Evolutionary conservation across 2,888 invertebrate species (phyloP).

Genomic region (Rutpela maculata): DNA sequence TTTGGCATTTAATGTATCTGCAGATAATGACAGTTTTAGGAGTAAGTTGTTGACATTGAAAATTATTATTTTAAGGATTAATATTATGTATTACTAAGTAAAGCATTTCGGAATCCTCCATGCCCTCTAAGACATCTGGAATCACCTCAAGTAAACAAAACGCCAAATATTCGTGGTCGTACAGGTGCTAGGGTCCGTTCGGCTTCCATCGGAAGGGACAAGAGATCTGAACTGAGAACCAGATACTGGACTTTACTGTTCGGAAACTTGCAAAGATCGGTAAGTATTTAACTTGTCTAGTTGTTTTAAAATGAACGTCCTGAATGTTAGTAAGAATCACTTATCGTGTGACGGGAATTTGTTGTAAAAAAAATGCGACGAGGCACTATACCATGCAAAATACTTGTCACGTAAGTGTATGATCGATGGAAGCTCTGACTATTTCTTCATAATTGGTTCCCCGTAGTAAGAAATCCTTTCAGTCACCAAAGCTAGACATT

Average conservation of each 20-base stretch:
- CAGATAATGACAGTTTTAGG: slow-evolving; percentile 74
- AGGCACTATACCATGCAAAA: no score
- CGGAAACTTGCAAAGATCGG: slow-evolving; percentile 93
- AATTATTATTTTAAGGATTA: slow-evolving; percentile 20
- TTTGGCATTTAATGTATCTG: slow-evolving; percentile 89
- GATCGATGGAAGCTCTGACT: no score
- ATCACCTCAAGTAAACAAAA: slow-evolving; percentile 33
- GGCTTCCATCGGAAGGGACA: slow-evolving; percentile 91
- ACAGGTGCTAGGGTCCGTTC: slow-evolving; percentile 83
- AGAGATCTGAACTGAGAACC: slow-evolving; percentile 90
- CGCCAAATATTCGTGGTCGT: slow-evolving; percentile 54
- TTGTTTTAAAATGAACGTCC: neutral
- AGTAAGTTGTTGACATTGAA: slow-evolving; percentile 49
- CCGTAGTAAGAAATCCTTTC: no score
- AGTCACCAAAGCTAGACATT: no score
- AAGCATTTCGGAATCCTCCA: slow-evolving; percentile 81
- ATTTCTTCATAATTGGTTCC: no score
- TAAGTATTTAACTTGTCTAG: slow-evolving; percentile 69
- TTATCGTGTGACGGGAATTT: no score
- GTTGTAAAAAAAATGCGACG: no score
- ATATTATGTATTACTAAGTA: slow-evolving; percentile 65
- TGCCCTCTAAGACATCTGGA: slow-evolving; percentile 74
- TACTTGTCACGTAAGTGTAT: no score
- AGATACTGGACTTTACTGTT: slow-evolving; percentile 97
- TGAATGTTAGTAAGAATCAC: no score